A percentile compares a stretch with the other conserved stretches of the same genome.
Conservation (phyloP, 2,113 vertebrate genomes). For the Rousettus leschenaultii region DNA sequence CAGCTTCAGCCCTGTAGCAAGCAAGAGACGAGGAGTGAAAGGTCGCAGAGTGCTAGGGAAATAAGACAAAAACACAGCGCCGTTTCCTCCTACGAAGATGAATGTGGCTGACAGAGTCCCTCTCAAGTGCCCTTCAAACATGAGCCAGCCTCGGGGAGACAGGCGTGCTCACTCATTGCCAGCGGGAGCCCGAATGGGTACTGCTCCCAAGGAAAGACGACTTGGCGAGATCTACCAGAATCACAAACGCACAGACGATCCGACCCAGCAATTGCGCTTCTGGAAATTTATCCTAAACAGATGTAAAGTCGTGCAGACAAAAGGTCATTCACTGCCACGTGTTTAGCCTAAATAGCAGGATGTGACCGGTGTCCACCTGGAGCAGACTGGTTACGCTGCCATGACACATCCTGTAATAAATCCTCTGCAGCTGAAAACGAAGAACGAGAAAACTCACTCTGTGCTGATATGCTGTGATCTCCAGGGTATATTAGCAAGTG, state of each 20-base stretch:
- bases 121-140: not conserved
- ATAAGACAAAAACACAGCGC: not conserved
- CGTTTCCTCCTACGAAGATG: not conserved
- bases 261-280: not conserved
- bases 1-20: not conserved
- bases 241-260: not conserved
- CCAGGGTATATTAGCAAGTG: not conserved
- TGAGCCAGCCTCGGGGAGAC: not conserved
- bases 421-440: not conserved
- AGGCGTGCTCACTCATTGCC: not conserved
- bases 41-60: not conserved
- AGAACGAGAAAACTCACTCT: not conserved
- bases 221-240: not conserved
- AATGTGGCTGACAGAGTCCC: not conserved
- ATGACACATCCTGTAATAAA: not conserved
- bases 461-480: not conserved
- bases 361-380: not conserved
- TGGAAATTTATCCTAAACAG: not conserved
- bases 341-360: not conserved
- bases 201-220: not conserved
- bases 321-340: not conserved
- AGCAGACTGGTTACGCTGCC: not conserved
- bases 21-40: not conserved
- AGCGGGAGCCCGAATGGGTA: not conserved
- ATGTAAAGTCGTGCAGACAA: not conserved